Evolutionary conservation across 2,113 vertebrate species (phyloP), one percentile per base, ranked within the genome.

Genomic region (Megaleporinus macrocephalus): DNA sequence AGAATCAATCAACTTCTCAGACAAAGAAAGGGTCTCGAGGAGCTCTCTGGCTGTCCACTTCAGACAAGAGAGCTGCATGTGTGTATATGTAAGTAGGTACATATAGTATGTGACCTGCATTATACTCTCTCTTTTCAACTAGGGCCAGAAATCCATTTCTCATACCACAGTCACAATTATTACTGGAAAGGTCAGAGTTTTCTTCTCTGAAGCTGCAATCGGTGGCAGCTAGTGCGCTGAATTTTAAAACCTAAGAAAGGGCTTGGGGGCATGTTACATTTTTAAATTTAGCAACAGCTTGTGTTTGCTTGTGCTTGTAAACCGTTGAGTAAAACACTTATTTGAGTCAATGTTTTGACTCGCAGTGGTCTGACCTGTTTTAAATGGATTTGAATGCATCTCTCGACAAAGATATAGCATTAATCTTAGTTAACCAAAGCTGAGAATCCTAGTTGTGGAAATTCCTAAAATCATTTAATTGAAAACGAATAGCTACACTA

Each of bases 1-100:
- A 53, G 53, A 87, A 84, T 89, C 77, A 87, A 83, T 87, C 80
- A 86, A 79, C 84, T 80, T 91, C 87, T 84, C 90, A 89, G 73
- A 26, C 68, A 75, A 75, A 14, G 63, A 49, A 76, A 76, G 73
- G 76, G 85, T 84, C 73, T 84, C 86, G 81, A 79, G 77, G 76
- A 61, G 79, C 49, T 22, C 33, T 33, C 53, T 82, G 5, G 59
- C 26, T 62, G 57, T 20, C 41, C 53, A 29, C 26, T 71, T 4
- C 20, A 47, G 29, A 62, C 55, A 9, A 3, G 5, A 66, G 27
- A 66, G 29, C 27, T 41, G 69, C 6, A 41, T n/a, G 51, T 76
- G 26, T 49, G 62, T 76, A 47, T 59, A 29, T 75, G 73, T 61
- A 65, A 47, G 53, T 76, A 55, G 73, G 55, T 73, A 14, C 44